Base-by-base conservation (phyloP, 2,888 invertebrate genomes). In the Dryadula phaetusa region DNA sequence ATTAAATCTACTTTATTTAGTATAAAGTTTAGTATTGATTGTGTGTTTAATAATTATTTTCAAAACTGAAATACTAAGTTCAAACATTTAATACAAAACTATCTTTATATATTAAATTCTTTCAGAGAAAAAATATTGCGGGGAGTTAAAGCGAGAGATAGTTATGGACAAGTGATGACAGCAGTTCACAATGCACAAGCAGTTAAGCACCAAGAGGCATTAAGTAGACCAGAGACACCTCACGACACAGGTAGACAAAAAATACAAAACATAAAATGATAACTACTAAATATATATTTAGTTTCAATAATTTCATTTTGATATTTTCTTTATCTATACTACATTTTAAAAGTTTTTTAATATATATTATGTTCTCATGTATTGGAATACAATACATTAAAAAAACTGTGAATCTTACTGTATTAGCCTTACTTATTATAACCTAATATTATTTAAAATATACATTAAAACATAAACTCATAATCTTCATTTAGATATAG, bases 141-240 rank as follows among this genome's bases (percentile, higher is more conserved):
- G 82, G 87, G 93, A 0, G 90, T 97, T 0, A 99, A 99, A 87
- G 95, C 97, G 0, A 93, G 95, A 73, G 97, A 98, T 81, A 96
- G 96, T 72, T 99, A 98, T 84, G 96, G 97, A 0, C 93, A 95
- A 60, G 97, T 99, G 4, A 94, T 98, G 85, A 95, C 96, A 37
- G 94, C 96, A 62, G 97, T 97, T 0, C 95, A 95, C 75, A 93
- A 93, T 75, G 94, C 94, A 78, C 95, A 95, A 80, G 93, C 94
- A 3, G 86, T 94, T 69, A 95, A 95, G 80, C 93, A 93, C 46
- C 84, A 81, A 14, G 90, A 91, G 40, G 71, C 77, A 2, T 69
- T 84, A 64, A 83, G 75, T 65, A 75, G 85, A n/a, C 85, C 88
- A 0, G 90, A 90, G 28, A 83, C 84, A 18, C 87, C 90, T 47